phyloP scores from a whole-genome alignment of 1,140 invertebrate genomes.

The Euschistus heros region DNA sequence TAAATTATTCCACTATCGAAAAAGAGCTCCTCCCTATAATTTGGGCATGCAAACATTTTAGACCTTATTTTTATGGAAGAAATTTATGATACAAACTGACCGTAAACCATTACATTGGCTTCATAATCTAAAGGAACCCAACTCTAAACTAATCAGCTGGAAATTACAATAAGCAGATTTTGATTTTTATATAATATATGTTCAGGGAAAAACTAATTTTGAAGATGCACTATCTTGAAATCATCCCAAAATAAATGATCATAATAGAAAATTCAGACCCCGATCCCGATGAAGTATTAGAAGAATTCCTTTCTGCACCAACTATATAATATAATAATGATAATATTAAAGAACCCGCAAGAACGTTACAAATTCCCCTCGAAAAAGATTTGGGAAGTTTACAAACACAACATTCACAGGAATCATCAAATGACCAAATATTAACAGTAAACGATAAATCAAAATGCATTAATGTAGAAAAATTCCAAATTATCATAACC shows the following conservation, averaged over 20 bases:
- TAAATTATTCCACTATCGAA: constrained; percentile 32
- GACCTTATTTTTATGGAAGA: constrained; percentile 38
- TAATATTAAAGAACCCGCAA: background rate
- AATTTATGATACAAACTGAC: constrained; percentile 41
- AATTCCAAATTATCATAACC: too few relatives aligned
- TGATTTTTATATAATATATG: constrained; percentile 31
- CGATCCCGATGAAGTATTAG: too few relatives aligned
- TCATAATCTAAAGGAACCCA: constrained; percentile 24
- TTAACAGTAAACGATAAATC: too few relatives aligned
- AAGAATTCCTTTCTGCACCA: too few relatives aligned
- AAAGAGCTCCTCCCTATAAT: constrained; percentile 44
- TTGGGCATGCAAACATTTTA: constrained; percentile 37
- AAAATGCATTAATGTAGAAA: too few relatives aligned
- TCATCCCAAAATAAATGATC: background rate
- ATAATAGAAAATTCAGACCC: background rate
- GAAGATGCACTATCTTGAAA: constrained; percentile 26
- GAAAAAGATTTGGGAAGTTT: too few relatives aligned
- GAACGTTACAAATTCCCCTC: too few relatives aligned
- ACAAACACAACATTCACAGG: too few relatives aligned
- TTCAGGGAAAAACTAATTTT: too few relatives aligned
- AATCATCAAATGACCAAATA: too few relatives aligned
- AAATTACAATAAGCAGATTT: constrained; percentile 26
- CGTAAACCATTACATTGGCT: constrained; percentile 37
- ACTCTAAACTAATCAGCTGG: constrained; percentile 29
- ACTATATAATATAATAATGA: background rate